Evolutionary conservation across 2,113 vertebrate genomes (phyloP).

Genomic region (Columbina picui): DNA sequence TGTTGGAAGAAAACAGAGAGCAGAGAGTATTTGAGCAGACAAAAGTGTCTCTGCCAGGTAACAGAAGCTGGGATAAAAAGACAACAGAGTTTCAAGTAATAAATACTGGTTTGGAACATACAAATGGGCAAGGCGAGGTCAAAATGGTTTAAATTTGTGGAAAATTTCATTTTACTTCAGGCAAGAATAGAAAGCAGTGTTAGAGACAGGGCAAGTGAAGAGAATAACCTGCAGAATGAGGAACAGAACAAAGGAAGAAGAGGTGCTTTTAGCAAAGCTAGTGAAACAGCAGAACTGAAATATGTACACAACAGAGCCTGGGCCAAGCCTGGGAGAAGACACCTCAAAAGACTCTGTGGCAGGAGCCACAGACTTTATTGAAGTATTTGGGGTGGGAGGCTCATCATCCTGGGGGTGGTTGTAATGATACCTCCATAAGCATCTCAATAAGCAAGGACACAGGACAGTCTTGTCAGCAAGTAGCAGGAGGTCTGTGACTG

Average conservation of each 20-base stretch:
- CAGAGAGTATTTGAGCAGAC: background rate
- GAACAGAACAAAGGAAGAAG: background rate
- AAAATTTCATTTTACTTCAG: background rate
- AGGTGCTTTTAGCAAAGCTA: background rate
- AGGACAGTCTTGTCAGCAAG: background rate
- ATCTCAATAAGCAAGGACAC: background rate
- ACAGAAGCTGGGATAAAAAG: background rate
- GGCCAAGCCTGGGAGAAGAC: background rate
- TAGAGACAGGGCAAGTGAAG: background rate
- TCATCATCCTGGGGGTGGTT: background rate
- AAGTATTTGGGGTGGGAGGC: background rate
- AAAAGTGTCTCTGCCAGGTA: background rate
- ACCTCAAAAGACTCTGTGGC: background rate
- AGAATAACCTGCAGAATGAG: background rate
- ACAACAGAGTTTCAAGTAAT: background rate
- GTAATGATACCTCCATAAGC: background rate
- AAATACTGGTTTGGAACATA: background rate
- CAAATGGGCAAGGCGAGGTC: background rate
- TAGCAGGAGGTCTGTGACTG: background rate
- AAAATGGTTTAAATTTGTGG: background rate
- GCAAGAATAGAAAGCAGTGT: background rate
- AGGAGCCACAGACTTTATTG: background rate
- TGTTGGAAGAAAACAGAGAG: constrained; percentile 10
- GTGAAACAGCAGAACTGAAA: background rate
- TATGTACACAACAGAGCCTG: background rate